A percentile compares a stretch with the other conserved stretches of the same genome.
Evolutionary conservation across 2,113 vertebrate genomes (phyloP).

Genomic region (Passer domesticus): DNA sequence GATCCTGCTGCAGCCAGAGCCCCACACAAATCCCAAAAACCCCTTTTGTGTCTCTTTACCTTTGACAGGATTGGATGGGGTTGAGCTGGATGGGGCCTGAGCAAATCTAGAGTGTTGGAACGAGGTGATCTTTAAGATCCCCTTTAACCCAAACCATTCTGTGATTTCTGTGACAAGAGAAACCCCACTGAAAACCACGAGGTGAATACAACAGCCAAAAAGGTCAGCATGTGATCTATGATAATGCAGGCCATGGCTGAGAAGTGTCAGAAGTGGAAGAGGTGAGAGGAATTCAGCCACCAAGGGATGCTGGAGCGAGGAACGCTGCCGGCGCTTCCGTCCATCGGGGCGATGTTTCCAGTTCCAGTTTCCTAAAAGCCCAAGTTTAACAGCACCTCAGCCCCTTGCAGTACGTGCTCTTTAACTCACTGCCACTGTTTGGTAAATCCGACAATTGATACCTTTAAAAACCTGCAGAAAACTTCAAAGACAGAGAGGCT

Average conservation of each 20-base stretch:
- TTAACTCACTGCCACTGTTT: background rate
- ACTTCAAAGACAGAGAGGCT: conserved; percentile 38
- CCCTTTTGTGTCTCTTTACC: background rate
- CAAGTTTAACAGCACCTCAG: background rate
- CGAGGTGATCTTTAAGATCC: background rate
- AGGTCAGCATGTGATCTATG: fast-evolving
- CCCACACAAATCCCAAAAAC: fast-evolving
- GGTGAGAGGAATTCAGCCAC: background rate
- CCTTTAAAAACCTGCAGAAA: conserved; percentile 35
- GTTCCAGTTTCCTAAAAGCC: background rate
- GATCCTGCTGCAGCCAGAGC: background rate
- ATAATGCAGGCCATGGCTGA: background rate
- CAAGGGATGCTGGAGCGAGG: background rate
- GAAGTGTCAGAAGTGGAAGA: background rate
- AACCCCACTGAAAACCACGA: background rate
- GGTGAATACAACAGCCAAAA: fast-evolving
- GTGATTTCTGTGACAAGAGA: background rate
- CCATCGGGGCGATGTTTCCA: fast-evolving
- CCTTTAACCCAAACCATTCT: background rate
- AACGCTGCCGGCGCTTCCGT: fast-evolving
- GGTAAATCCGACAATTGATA: background rate
- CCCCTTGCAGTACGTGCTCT: background rate
- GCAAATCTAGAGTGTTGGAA: background rate
- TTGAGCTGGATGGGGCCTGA: background rate
- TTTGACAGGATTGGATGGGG: fast-evolving